Evolutionary conservation across 2,113 vertebrate genomes (phyloP).

Genomic region (Channa argus): DNA sequence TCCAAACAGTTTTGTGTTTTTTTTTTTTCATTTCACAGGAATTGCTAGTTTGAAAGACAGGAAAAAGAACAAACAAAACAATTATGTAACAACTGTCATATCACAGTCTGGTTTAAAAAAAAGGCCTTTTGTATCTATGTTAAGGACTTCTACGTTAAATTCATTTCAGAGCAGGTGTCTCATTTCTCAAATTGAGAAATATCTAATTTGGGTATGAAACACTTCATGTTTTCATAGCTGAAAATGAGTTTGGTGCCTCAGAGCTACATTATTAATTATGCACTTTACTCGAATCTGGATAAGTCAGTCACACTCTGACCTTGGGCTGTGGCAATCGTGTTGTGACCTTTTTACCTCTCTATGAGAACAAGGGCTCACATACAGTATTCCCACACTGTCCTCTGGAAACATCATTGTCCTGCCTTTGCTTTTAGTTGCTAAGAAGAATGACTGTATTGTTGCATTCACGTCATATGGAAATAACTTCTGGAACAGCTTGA

Average conservation of each 20-base stretch:
- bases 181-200: conserved; percentile 36
- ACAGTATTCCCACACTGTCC: conserved; percentile 51
- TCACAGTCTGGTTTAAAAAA: no score
- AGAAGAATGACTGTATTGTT: conserved; percentile 72
- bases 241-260: conserved; percentile 60
- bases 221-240: conserved; percentile 52
- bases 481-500: conserved; percentile 36
- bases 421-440: conserved; percentile 47
- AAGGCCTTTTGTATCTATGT: not conserved
- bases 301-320: conserved; percentile 59
- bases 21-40: conserved; percentile 8
- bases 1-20: conserved; percentile 34
- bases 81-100: not conserved
- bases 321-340: conserved; percentile 58
- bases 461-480: conserved; percentile 61
- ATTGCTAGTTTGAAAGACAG: conserved; percentile 35
- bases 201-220: conserved; percentile 50
- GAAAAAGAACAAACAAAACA: conserved; percentile 4
- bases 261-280: conserved; percentile 68
- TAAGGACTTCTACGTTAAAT: conserved; percentile 1
- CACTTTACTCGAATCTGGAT: conserved; percentile 62
- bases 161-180: conserved; percentile 46
- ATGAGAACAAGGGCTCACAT: conserved; percentile 63
- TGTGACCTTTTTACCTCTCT: conserved; percentile 64
- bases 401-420: conserved; percentile 69